Base-by-base conservation (phyloP, 37 sponge, comb jelly and placozoan genomes). In the Axinella damicornis region DNA sequence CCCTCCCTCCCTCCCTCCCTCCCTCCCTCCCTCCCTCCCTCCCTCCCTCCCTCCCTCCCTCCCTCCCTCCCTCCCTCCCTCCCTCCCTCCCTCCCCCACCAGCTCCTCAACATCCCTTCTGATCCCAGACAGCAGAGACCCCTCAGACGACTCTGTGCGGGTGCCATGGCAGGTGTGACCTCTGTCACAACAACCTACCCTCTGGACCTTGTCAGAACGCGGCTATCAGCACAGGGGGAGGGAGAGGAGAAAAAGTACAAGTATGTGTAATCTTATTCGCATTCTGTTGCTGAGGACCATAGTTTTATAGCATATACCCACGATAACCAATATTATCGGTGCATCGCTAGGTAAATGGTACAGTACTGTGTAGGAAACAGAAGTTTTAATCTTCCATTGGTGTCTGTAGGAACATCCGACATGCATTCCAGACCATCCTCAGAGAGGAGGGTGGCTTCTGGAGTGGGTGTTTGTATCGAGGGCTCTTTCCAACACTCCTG, bases 361-460 rank as follows among this genome's bases (percentile, higher is more conserved):
- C n/a, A n/a, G n/a, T n/a, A n/a, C n/a, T n/a, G n/a, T n/a, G n/a
- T n/a, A n/a, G n/a, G n/a, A n/a, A n/a, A n/a, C n/a, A n/a, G n/a
- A n/a, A n/a, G n/a, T n/a, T n/a, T n/a, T n/a, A n/a, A n/a, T n/a
- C n/a, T n/a, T n/a, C n/a, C n/a, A n/a, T n/a, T n/a, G n/a, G n/a
- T n/a, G n/a, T n/a, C n/a, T 68, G 11, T 78, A 92, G 92, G 53
- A 92, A 81, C 39, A 88, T 92, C 30, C 53, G 80, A 11, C 92
- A 92, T 71, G 76, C 82, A 31, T 87, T 83, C 56, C 62, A 39
- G 53, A 83, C 85, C 2, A 88, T 92, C 22, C 56, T 87, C n/a
- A 83, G 67, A 53, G 88, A 92, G 56, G 92, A 92, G 61, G 92
- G 92, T 27, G 92, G 92, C 0, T 83, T 92, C 71, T 71, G 75